Evolutionary conservation across 1,140 invertebrate species (phyloP).

Genomic region (Bombus breviceps): DNA sequence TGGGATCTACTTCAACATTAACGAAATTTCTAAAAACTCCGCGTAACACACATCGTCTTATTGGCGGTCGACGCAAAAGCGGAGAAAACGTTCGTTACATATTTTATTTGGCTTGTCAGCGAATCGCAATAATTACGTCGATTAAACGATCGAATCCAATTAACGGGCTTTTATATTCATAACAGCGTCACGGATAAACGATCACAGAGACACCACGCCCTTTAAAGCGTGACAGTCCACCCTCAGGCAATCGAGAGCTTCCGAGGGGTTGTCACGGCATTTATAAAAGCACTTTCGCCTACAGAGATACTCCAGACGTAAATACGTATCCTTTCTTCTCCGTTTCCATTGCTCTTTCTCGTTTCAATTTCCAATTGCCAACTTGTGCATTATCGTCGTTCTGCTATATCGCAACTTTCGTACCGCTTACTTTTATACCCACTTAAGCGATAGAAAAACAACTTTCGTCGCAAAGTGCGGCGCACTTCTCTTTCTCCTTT

Average conservation of each 20-base stretch:
- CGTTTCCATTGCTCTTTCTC: background rate
- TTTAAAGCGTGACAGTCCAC: conserved; percentile 9
- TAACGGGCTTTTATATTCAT: conserved; percentile 28
- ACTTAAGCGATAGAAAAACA: background rate
- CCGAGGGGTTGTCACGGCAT: conserved; percentile 26
- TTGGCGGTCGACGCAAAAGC: background rate
- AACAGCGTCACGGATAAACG: conserved; percentile 3
- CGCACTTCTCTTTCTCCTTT: background rate
- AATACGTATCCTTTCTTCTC: background rate
- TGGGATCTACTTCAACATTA: too few relatives aligned
- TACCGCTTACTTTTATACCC: background rate
- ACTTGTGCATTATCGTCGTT: background rate
- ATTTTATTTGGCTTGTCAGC: background rate
- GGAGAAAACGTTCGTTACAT: background rate
- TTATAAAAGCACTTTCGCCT: conserved; percentile 31
- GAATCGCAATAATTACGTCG: background rate
- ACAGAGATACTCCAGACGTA: background rate
- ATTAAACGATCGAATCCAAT: conserved; percentile 22
- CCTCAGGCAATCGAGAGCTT: conserved; percentile 7
- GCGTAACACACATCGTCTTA: background rate
- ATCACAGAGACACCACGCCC: background rate
- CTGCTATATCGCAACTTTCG: background rate
- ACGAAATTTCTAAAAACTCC: background rate
- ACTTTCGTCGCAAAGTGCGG: background rate
- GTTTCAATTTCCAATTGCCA: background rate